A percentile compares a stretch with the other conserved stretches of the same genome.
Conservation (phyloP, 1,140 invertebrate species). For the Geopemphigus sp. region DNA sequence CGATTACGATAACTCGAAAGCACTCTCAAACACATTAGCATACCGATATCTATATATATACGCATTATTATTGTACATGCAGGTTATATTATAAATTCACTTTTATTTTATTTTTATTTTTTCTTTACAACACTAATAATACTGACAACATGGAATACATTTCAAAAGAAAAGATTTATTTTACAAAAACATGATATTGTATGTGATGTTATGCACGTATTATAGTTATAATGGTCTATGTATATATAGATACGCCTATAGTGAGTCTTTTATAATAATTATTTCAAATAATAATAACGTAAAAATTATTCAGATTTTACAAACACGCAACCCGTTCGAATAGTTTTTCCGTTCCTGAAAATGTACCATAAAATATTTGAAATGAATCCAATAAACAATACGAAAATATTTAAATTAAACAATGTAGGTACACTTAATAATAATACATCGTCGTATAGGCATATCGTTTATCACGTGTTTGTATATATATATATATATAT, state of each 20-base stretch:
- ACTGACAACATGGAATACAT: conserved; percentile 8
- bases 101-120: neutral
- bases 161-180: conserved; percentile 29
- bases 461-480: too few relatives aligned
- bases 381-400: neutral
- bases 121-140: conserved; percentile 9
- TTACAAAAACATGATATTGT: neutral
- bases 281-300: conserved; percentile 28
- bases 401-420: too few relatives aligned
- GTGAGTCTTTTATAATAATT: neutral
- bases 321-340: conserved; percentile 18
- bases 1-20: conserved; percentile 33
- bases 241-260: neutral
- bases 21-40: conserved; percentile 35
- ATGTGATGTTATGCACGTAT: neutral
- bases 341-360: neutral
- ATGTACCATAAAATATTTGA: neutral
- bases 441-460: neutral
- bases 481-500: too few relatives aligned
- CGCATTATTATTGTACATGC: neutral
- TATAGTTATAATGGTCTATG: too few relatives aligned
- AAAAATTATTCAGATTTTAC: conserved; percentile 13
- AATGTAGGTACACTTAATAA: too few relatives aligned
- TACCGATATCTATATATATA: conserved; percentile 16
- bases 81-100: conserved; percentile 20